These are phyloP conservation scores for Gisinianus flammeolus DNA, from an alignment of 2,888 invertebrate species.

Conservation along the genomic window DNA sequence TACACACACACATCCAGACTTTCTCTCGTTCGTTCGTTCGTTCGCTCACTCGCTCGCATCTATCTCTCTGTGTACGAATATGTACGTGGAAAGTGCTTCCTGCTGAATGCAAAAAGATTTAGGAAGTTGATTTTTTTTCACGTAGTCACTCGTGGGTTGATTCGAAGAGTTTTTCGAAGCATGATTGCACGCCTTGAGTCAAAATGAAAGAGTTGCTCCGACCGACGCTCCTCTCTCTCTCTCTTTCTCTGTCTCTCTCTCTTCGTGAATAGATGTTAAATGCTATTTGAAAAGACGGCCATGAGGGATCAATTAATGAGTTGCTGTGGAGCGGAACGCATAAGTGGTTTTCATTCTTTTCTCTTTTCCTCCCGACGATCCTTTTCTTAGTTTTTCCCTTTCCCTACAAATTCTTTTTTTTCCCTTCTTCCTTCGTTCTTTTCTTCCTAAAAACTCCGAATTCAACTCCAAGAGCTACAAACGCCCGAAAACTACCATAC, in stretches of 20 bases:
- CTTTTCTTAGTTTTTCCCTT: slow-evolving; percentile 2
- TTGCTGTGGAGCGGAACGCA: slow-evolving; percentile 38
- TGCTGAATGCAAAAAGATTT: slow-evolving; percentile 26
- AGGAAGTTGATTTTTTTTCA: slow-evolving; percentile 32
- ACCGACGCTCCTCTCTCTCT: neutral
- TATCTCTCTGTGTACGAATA: neutral
- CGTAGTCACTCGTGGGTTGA: slow-evolving; percentile 7
- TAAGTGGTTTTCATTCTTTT: slow-evolving; percentile 41
- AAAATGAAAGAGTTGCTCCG: slow-evolving; percentile 41
- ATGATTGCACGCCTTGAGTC: slow-evolving; percentile 39
- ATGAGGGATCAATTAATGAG: slow-evolving; percentile 44
- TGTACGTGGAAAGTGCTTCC: neutral
- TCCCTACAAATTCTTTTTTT: neutral
- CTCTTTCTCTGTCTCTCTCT: neutral
- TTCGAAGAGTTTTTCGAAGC: slow-evolving; percentile 14
- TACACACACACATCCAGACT: neutral
- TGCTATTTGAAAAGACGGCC: slow-evolving; percentile 42
- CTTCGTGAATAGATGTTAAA: slow-evolving; percentile 41
- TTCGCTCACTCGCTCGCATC: neutral
- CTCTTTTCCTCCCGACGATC: slow-evolving; percentile 7
- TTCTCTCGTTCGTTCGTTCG: neutral
- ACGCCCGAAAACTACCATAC: too few species aligned
- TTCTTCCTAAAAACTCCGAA: neutral
- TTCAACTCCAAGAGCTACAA: too few species aligned
- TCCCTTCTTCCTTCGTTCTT: neutral